Evolutionary conservation across 2,888 invertebrate genomes (phyloP).

Genomic region (Lochmaea crataegi): DNA sequence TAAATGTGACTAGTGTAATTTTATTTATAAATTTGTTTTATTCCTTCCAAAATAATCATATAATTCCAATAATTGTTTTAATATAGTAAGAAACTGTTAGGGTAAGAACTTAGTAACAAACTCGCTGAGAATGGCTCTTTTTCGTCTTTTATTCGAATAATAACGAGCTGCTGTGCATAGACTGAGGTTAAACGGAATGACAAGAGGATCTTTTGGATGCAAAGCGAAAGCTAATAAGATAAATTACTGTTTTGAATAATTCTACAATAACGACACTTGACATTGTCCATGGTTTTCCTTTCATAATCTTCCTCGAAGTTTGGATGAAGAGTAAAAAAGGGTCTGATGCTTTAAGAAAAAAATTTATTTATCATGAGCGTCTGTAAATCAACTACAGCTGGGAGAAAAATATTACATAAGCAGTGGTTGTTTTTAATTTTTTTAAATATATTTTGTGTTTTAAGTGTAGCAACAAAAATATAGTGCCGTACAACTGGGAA

Average conservation of each 20-base stretch:
- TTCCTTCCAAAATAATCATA: too few relatives aligned
- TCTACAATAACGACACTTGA: constrained; percentile 54
- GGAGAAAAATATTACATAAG: neutral
- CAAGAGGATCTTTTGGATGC: constrained; percentile 48
- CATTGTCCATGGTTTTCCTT: constrained; percentile 51
- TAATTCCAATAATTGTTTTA: too few relatives aligned
- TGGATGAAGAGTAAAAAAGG: constrained; percentile 43
- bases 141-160: constrained; percentile 22
- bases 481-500: too few relatives aligned
- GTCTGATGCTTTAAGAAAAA: constrained; percentile 12
- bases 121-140: constrained; percentile 33
- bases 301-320: constrained; percentile 44
- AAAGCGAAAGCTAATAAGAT: constrained; percentile 57
- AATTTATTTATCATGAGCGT: constrained; percentile 21
- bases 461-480: too few relatives aligned
- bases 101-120: too few relatives aligned
- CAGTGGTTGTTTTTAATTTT: too few relatives aligned
- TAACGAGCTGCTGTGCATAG: constrained; percentile 30
- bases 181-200: constrained; percentile 40
- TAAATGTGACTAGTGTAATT: too few relatives aligned
- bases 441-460: too few relatives aligned
- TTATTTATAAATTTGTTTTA: too few relatives aligned
- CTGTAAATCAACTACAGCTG: neutral
- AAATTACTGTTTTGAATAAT: constrained; percentile 54
- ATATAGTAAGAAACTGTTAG: too few relatives aligned